Percentiles rank a stretch among this genome's conserved stretches.
Conservation (phyloP, 1,140 invertebrate genomes). For the Protaetia brevitarsis region DNA sequence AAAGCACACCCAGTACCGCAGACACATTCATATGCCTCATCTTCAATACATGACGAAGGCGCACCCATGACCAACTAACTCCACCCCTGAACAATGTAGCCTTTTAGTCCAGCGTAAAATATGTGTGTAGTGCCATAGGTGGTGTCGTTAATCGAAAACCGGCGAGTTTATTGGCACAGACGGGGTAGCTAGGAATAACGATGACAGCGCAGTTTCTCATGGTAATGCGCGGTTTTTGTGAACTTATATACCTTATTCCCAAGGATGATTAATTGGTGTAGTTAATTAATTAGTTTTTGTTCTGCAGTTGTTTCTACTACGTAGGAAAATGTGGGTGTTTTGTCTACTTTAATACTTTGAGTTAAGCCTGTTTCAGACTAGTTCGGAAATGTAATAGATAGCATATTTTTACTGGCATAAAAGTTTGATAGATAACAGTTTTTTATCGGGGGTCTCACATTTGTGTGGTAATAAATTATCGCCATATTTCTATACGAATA, state of each 20-base stretch:
- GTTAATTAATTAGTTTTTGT: constrained; percentile 12
- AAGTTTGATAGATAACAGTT: too few species aligned
- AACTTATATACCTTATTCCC: not conserved
- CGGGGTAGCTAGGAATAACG: not conserved
- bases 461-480: too few species aligned
- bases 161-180: not conserved
- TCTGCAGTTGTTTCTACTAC: not conserved
- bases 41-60: not conserved
- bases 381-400: too few species aligned
- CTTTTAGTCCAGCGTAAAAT: not conserved
- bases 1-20: not conserved
- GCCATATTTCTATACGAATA: too few species aligned
- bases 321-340: not conserved
- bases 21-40: not conserved
- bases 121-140: not conserved
- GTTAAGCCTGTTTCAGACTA: too few species aligned
- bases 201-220: not conserved
- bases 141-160: not conserved
- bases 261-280: not conserved
- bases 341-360: not conserved
- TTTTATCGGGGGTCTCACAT: too few species aligned
- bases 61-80: not conserved
- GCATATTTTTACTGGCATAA: too few species aligned
- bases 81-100: not conserved
- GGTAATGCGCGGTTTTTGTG: not conserved